A percentile compares a stretch with the other conserved stretches of the same genome.
phyloP scores from a whole-genome alignment of 2,888 invertebrate species.

The Aspidiotus destructor region DNA sequence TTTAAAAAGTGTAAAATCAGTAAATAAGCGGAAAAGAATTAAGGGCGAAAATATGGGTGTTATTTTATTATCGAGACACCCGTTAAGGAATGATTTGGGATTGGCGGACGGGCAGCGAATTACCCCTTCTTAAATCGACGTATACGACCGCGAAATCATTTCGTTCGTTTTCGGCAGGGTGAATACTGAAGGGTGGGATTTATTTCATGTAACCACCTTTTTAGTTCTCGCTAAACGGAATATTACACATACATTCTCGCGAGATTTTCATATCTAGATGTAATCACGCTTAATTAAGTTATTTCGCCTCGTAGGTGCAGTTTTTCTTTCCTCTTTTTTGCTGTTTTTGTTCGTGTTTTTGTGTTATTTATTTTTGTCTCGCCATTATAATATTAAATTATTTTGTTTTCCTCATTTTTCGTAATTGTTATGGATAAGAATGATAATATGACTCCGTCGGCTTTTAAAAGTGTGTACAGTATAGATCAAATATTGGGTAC shows the following conservation, averaged over 20 bases:
- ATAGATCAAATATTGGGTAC: slow-evolving; percentile 45
- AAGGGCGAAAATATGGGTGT: slow-evolving; percentile 33
- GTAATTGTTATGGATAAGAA: slow-evolving; percentile 21
- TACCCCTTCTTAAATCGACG: slow-evolving; percentile 29
- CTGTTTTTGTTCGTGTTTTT: neutral
- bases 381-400: neutral
- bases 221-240: slow-evolving; percentile 26
- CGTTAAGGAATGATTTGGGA: slow-evolving; percentile 31
- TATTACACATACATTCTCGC: slow-evolving; percentile 12
- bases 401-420: neutral
- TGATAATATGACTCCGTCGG: slow-evolving; percentile 25
- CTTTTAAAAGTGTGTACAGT: slow-evolving; percentile 42
- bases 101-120: slow-evolving; percentile 31
- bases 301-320: neutral
- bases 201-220: slow-evolving; percentile 32
- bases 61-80: slow-evolving; percentile 32
- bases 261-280: slow-evolving; percentile 2
- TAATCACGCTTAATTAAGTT: slow-evolving; percentile 12
- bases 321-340: neutral
- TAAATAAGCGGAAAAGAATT: slow-evolving; percentile 33
- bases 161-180: slow-evolving; percentile 25
- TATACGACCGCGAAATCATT: slow-evolving; percentile 25
- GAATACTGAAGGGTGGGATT: slow-evolving; percentile 32
- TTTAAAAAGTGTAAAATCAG: slow-evolving; percentile 32
- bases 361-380: neutral